Percentiles rank a stretch among this genome's conserved stretches.
These are phyloP conservation scores for Pseudoips prasinana DNA, from an alignment of 2,888 invertebrate species.

Conservation along the genomic window DNA sequence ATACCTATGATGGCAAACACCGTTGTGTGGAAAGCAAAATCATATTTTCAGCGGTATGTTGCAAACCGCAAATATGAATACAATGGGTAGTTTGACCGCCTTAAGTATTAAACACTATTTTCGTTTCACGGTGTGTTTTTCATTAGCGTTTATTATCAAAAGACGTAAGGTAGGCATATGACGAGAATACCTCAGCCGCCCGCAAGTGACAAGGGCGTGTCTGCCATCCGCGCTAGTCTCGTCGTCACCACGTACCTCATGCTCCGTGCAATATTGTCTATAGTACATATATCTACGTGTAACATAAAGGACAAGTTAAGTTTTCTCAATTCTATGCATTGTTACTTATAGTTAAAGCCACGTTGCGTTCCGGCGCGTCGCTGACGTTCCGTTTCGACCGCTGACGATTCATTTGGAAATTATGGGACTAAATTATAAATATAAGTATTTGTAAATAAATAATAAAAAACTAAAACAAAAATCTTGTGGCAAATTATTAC, in stretches of 20 bases:
- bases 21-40: too few relatives aligned
- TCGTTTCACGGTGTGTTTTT: too few relatives aligned
- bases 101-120: too few relatives aligned
- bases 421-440: slow-evolving; percentile 78
- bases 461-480: slow-evolving; percentile 53
- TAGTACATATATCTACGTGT: slow-evolving; percentile 19
- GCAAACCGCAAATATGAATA: too few relatives aligned
- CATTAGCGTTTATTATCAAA: too few relatives aligned
- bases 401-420: slow-evolving; percentile 66
- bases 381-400: slow-evolving; percentile 45
- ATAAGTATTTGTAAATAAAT: slow-evolving; percentile 78
- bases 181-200: too few relatives aligned
- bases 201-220: not conserved
- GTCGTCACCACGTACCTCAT: slow-evolving; percentile 24
- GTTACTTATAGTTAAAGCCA: slow-evolving; percentile 41
- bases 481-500: slow-evolving; percentile 78
- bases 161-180: too few relatives aligned
- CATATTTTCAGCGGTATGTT: too few relatives aligned
- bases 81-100: too few relatives aligned
- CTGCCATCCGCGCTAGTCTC: slow-evolving; percentile 30
- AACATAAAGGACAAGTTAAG: slow-evolving; percentile 52
- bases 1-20: too few relatives aligned
- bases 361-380: slow-evolving; percentile 6
- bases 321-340: slow-evolving; percentile 64
- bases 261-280: slow-evolving; percentile 32